These are phyloP conservation scores for Bellardia bayeri DNA, from an alignment of 2,888 invertebrate genomes.

Conservation along the genomic window DNA sequence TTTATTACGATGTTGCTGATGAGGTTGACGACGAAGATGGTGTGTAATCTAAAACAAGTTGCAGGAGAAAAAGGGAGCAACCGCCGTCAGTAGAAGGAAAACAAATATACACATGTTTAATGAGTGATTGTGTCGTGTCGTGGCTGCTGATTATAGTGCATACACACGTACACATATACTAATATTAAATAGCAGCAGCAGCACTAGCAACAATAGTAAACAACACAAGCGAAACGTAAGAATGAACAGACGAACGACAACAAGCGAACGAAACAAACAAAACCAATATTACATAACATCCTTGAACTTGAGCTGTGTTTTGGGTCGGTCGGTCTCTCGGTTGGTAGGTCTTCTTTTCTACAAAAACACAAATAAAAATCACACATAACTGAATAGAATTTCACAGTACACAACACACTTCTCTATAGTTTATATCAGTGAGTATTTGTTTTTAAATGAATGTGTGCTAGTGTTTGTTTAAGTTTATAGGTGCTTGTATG, in stretches of 20 bases:
- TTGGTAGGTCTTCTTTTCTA: slow-evolving; percentile 73
- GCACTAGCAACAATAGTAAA: slow-evolving; percentile 41
- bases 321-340: slow-evolving; percentile 77
- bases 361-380: slow-evolving; percentile 44
- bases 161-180: not conserved
- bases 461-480: not conserved
- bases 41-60: slow-evolving; percentile 47
- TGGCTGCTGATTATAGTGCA: slow-evolving; percentile 39
- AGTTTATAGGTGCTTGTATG: not conserved
- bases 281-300: slow-evolving; percentile 82
- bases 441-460: not conserved
- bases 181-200: not conserved
- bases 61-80: not conserved
- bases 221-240: slow-evolving; percentile 1
- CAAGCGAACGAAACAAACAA: slow-evolving; percentile 8
- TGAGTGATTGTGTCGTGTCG: slow-evolving; percentile 28
- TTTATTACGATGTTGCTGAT: not conserved
- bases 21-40: not conserved
- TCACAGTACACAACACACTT: slow-evolving; percentile 41
- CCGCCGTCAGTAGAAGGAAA: slow-evolving; percentile 1
- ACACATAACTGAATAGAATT: slow-evolving; percentile 64
- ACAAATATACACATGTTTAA: slow-evolving; percentile 44
- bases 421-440: slow-evolving; percentile 18
- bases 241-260: not conserved
- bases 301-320: slow-evolving; percentile 83